phyloP scores from a whole-genome alignment of 2,888 invertebrate species.

The Lasioglossum lativentre region DNA sequence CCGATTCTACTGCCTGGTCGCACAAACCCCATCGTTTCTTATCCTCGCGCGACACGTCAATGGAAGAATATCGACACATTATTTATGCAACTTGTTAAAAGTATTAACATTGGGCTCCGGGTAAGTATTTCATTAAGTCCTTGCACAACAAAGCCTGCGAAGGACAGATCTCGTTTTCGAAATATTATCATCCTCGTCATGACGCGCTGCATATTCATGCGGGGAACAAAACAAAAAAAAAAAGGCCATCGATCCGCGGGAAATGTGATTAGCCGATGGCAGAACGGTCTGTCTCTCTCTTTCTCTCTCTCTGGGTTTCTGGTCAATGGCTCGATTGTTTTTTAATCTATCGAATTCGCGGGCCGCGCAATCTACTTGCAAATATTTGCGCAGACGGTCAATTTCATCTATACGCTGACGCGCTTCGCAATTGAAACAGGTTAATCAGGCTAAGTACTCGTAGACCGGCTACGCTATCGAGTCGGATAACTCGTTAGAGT shows the following conservation, averaged over 20 bases:
- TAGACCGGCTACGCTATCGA: neutral
- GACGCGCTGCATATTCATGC: neutral
- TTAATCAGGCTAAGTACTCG: slow-evolving; percentile 1
- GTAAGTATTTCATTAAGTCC: neutral
- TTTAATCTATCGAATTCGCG: slow-evolving; percentile 4
- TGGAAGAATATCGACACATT: no score
- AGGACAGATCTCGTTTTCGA: neutral
- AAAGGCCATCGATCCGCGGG: slow-evolving; percentile 14
- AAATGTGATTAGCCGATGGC: slow-evolving; percentile 60
- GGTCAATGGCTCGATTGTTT: neutral
- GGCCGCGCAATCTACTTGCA: neutral
- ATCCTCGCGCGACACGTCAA: neutral
- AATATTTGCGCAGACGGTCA: neutral
- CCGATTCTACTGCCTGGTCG: neutral
- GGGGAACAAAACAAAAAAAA: neutral
- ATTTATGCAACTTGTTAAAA: no score
- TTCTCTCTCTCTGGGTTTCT: neutral
- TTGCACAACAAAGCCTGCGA: neutral
- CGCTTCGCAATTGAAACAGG: neutral
- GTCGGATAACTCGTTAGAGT: neutral
- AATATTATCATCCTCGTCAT: neutral
- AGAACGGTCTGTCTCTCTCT: neutral
- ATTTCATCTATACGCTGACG: slow-evolving; percentile 1
- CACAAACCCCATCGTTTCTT: neutral
- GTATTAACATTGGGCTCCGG: neutral